Evolutionary conservation across 2,113 vertebrate species (phyloP), one percentile per base, ranked within the genome.

Genomic region (Chitala chitala): DNA sequence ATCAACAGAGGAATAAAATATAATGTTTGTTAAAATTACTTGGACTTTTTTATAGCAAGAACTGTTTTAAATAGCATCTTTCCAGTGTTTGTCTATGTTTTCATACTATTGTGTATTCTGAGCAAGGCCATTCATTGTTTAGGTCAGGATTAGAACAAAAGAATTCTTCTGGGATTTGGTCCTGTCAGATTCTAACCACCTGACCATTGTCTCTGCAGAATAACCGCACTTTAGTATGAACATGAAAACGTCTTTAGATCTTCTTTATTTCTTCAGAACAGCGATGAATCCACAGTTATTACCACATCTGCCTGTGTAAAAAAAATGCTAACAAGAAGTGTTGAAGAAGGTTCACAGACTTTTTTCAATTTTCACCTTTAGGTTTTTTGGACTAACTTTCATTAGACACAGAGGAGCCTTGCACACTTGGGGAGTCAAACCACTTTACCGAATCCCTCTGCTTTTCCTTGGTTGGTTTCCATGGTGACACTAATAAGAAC

Each of bases 391-490:
- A 22, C 17, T 75, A 31, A 75, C 69, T 65, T 42, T 48, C 59
- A 59, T 31, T 22, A 58, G 46, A 40, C 48, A 54, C 56, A 61
- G 71, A 73, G 46, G 12, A 55, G 46, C 66, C 40, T 33, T 51
- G 58, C 31, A 66, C 44, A 44, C 31, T 68, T 48, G 38, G n/a
- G 44, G 33, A 59, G 59, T 44, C 0, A 29, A 40, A 55, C 55
- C 64, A 42, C 74, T 61, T 51, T n/a, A 38, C 78, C 68, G 54
- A 73, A 74, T 46, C 65, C 13, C 68, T 54, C 31, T 53, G 4
- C 75, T 72, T 80, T 77, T n/a, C 70, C 53, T 69, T 72, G 61
- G n/a, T 56, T 76, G 70, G 82, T 83, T 77, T 79, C 80, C 78
- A 82, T 78, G 75, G 78, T 68, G 75, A 82, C 69, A 48, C 76